Evolutionary conservation across 2,888 invertebrate species (phyloP).

Genomic region (Serrognathus titanus): DNA sequence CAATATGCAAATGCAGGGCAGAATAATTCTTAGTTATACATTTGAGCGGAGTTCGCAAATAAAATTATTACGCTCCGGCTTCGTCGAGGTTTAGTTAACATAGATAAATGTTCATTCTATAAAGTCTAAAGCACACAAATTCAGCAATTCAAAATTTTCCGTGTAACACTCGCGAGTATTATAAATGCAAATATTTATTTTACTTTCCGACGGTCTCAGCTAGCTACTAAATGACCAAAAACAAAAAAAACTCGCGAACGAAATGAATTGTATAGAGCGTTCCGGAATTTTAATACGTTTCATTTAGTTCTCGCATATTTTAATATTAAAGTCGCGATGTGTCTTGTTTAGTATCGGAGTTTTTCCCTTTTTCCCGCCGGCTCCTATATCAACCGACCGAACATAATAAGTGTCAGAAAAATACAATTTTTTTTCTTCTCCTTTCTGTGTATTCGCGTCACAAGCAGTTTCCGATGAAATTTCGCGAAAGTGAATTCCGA

Average conservation of each 20-base stretch:
- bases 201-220: neutral
- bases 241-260: neutral
- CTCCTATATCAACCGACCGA: too few species aligned
- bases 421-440: too few species aligned
- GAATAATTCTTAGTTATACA: neutral
- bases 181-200: neutral
- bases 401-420: too few species aligned
- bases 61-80: conserved; percentile 1
- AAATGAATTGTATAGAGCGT: neutral
- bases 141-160: neutral
- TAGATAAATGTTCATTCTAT: conserved; percentile 1
- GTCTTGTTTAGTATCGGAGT: too few species aligned
- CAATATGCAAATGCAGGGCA: neutral
- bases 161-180: conserved; percentile 1
- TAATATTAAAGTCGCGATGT: too few species aligned
- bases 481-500: too few species aligned
- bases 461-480: too few species aligned
- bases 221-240: neutral
- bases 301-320: too few species aligned
- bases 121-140: neutral
- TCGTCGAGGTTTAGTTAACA: neutral
- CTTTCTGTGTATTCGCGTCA: too few species aligned
- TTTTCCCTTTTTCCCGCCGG: too few species aligned
- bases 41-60: neutral
- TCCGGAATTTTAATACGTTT: neutral